Base-by-base conservation (phyloP, 1,140 invertebrate species). In the Cheumatopsyche charites region DNA sequence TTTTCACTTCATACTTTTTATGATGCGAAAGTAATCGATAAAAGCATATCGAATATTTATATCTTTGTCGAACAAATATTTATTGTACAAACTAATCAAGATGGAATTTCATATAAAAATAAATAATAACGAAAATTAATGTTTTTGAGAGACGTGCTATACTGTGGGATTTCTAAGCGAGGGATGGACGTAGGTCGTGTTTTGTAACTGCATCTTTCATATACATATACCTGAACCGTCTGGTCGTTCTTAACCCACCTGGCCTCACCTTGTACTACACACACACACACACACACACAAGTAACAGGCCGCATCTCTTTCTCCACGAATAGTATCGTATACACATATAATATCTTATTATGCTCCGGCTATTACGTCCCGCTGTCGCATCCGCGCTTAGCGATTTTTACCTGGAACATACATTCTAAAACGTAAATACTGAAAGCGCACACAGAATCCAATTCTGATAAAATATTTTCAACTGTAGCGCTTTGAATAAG, bases 381-480 rank as follows among this genome's bases (percentile, higher is more conserved):
- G 19, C 47, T 52, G 47, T 52, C 47, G 47, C 19, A 52, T 52
- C 47, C 47, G 15, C 47, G 19, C 9, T 52, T 15, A 52, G 47
- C 47, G 19, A 52, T 52, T 52, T 52, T 52, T 52, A 52, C 47
- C 47, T 52, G 47, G 47, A 52, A 19, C 47, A 13, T 42, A 5
- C 17, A 45, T 12, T n/a, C 43, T 7, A 13, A 15, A 45, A 15
- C 13, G 43, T 45, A 45, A 45, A 45, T 45, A 45, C 17, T 45
- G 12, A 45, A n/a, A n/a, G 43, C 43, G 2, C 43, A 15, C 43
- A 12, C 17, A 45, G 13, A 45, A 15, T 19, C 47, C 9, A 36
- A 36, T 36, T 36, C 29, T 36, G 9, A 36, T 36, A 36, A 36
- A n/a, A n/a, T n/a, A n/a, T n/a, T n/a, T n/a, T n/a, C n/a, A n/a